Percentiles rank a stretch among this genome's conserved stretches.
These are phyloP conservation scores for Artemia franciscana DNA, from an alignment of 1,140 invertebrate species.

Conservation along the genomic window DNA sequence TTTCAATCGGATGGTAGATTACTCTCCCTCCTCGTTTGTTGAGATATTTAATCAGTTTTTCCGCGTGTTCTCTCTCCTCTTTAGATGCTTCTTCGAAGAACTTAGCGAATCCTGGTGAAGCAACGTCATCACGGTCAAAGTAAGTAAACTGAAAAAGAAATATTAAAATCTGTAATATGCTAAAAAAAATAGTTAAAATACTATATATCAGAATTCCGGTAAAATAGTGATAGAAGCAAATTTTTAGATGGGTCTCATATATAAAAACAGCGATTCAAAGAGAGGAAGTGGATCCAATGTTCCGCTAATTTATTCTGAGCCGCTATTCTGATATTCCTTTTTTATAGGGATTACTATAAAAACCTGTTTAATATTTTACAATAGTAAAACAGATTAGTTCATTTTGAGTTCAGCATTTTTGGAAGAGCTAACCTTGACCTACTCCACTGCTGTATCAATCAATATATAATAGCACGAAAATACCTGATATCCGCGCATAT, in stretches of 20 bases:
- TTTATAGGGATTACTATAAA: neutral
- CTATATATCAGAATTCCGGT: neutral
- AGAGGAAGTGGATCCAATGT: neutral
- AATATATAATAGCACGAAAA: too few relatives aligned
- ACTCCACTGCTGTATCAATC: too few relatives aligned
- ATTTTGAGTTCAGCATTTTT: too few relatives aligned
- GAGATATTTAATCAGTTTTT: slow-evolving; percentile 47
- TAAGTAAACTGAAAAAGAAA: slow-evolving; percentile 33
- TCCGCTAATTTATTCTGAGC: neutral
- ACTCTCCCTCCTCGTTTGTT: slow-evolving; percentile 53
- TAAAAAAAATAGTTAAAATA: neutral
- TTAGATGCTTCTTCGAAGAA: slow-evolving; percentile 46
- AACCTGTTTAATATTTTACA: too few relatives aligned
- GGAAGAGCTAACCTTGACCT: too few relatives aligned
- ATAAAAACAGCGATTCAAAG: neutral
- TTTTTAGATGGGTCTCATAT: neutral
- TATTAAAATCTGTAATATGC: neutral
- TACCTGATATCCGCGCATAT: too few relatives aligned
- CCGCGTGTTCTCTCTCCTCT: slow-evolving; percentile 50
- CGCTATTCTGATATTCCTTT: neutral
- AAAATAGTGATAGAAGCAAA: neutral
- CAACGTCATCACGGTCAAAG: slow-evolving; percentile 55
- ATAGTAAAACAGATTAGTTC: too few relatives aligned
- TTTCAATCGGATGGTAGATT: slow-evolving; percentile 25
- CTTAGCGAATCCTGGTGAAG: slow-evolving; percentile 36